Evolutionary conservation across 2,113 vertebrate species (phyloP), one percentile per base, ranked within the genome.

Genomic region (Labeo rohita): DNA sequence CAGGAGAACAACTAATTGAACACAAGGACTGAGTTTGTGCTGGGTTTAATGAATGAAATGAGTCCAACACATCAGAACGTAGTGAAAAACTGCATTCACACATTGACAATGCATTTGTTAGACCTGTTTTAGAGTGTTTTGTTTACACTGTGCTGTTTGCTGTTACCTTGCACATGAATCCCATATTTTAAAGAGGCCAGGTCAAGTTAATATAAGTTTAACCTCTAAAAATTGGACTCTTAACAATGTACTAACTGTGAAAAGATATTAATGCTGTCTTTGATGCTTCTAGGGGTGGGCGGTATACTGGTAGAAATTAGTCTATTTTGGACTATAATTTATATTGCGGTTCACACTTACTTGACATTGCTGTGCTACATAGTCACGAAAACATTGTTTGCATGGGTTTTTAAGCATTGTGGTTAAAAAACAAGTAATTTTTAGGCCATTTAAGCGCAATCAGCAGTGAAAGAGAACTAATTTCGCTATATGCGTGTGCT

Each of bases 21-120:
- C 8, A 49, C 43, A 18, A 28, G n/a, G 54, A 7, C 10, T 63
- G 16, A 34, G 9, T 81, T 23, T 80, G 36, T 45, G 13, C 61
- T 28, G 78, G 50, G 18, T 36, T 52, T 77, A 75, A 28, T 75
- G 75, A 77, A 77, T 77, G 28, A 36, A 77, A 16, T 18, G 6
- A 49, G 63, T 80, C 56, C 7, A n/a, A 47, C 50, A 18, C 75
- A 39, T 39, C 5, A 12, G 2, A 8, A n/a, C 4, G 68, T 12
- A 49, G 47, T 34, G 75, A 77, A 77, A 16, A 8, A 36, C 28
- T 34, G 18, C 49, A 34, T 77, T 77, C 8, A 52, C 13, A 36
- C 7, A 5, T 15, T 77, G 54, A 77, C 75, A 77, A 52, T 52
- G 9, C 7, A 7, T 77, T 16, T 21, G 68, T 72, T 72, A 72